Evolutionary conservation across 1,140 invertebrate genomes (phyloP).

Genomic region (Pogonognathellus flavescens): DNA sequence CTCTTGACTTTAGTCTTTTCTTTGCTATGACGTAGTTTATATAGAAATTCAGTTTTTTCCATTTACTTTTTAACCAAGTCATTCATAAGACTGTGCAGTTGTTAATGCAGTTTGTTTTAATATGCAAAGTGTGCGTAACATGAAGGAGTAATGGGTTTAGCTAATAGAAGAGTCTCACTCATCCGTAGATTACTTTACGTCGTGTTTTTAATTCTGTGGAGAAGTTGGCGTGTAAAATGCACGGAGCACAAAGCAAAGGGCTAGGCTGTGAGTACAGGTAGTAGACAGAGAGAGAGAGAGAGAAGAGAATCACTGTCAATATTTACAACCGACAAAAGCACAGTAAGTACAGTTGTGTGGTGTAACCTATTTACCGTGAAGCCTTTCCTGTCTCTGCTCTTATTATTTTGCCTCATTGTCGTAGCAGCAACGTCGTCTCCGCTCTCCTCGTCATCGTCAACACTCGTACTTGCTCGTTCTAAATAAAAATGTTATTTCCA

Average conservation of each 20-base stretch:
- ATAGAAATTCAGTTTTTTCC: too few species aligned
- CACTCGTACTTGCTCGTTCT: not conserved
- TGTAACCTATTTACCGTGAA: slow-evolving; percentile 32
- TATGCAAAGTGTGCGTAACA: too few species aligned
- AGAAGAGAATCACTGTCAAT: not conserved
- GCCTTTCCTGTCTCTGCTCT: slow-evolving; percentile 39
- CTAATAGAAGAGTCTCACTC: not conserved
- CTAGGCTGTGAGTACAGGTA: too few species aligned
- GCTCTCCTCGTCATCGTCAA: too few species aligned
- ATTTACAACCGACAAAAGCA: slow-evolving; percentile 33
- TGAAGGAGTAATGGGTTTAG: too few species aligned
- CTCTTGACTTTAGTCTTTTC: too few species aligned
- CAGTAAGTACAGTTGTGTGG: slow-evolving; percentile 44
- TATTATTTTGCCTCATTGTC: not conserved
- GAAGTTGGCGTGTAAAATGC: not conserved
- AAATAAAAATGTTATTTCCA: not conserved
- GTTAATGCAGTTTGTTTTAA: too few species aligned
- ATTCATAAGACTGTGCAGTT: too few species aligned
- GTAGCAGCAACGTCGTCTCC: too few species aligned
- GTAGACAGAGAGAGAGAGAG: not conserved
- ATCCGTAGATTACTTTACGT: slow-evolving; percentile 1
- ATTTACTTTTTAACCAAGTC: too few species aligned
- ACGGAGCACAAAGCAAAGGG: not conserved
- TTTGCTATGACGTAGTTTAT: too few species aligned
- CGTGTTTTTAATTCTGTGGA: not conserved